Percentiles rank a stretch among this genome's conserved stretches.
Conservation (phyloP, 2,888 invertebrate species). For the Pterostichus niger region DNA sequence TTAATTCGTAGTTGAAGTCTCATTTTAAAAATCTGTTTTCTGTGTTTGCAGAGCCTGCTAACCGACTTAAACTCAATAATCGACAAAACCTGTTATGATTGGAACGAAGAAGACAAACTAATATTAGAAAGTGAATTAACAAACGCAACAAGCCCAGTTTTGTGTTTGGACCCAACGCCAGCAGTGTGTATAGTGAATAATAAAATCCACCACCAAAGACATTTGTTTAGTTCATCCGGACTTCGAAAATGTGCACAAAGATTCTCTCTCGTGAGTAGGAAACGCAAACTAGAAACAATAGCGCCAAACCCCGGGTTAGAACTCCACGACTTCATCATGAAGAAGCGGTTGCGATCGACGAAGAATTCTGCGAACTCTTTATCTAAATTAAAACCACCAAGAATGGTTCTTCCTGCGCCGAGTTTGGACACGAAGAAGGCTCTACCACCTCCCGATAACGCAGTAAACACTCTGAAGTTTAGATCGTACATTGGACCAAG, state of each 20-base stretch:
- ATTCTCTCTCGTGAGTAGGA: conserved; percentile 91
- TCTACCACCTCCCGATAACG: conserved; percentile 69
- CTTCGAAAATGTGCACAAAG: conserved; percentile 87
- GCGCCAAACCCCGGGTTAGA: conserved; percentile 89
- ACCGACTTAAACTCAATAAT: conserved; percentile 77
- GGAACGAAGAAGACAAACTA: conserved; percentile 88
- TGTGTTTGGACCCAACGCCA: conserved; percentile 94
- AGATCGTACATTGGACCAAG: conserved; percentile 76
- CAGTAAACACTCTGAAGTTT: conserved; percentile 73
- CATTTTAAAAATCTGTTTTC: background rate
- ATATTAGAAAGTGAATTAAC: conserved; percentile 91
- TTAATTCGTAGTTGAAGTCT: no score
- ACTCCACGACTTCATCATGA: conserved; percentile 84
- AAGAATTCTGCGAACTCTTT: conserved; percentile 83
- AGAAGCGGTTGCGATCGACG: conserved; percentile 78
- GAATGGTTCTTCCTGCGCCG: conserved; percentile 79
- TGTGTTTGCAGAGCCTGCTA: conserved; percentile 70
- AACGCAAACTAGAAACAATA: conserved; percentile 91
- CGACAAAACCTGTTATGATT: conserved; percentile 75
- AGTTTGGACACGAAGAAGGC: conserved; percentile 75
- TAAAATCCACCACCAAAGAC: conserved; percentile 86
- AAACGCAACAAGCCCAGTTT: conserved; percentile 90
- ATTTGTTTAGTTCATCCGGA: conserved; percentile 86
- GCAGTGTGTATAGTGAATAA: conserved; percentile 88
- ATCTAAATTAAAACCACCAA: conserved; percentile 82